Base-by-base conservation (phyloP, 2,888 invertebrate species). In the Acleris sparsana region DNA sequence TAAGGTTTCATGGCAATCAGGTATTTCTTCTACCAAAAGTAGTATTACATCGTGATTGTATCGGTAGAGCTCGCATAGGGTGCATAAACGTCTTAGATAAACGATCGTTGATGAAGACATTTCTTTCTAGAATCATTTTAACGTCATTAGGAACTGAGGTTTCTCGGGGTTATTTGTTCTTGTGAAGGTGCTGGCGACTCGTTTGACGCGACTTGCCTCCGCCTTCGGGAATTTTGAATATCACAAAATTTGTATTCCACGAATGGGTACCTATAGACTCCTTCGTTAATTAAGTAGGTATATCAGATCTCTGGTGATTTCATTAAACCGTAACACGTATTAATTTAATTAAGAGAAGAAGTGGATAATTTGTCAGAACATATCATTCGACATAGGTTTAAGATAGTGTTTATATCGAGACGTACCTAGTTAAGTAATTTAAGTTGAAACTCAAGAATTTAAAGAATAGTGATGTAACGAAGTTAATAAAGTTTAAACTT, bases 131-230 rank as follows among this genome's bases (percentile, higher is more conserved):
- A 74, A 78, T 79, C 74, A 71, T 80, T 79, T 61, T 75, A 75
- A 79, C 76, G 73, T 83, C 79, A 75, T 80, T 82, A 81, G 86
- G 86, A 83, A 82, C 74, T 79, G 84, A 80, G 84, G 83, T 88
- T 83, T 74, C 78, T 79, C 79, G 85, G 86, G 88, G 83, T 84
- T 85, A 84, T 84, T 76, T 76, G 71, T 80, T 76, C 74, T 73
- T 74, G 79, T 80, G 91, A 92, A 92, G 92, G 85, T 87, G 92
- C 90, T 92, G 92, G 92, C 86, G 92, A 92, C 92, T 92, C 85
- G 88, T 77, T 62, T 48, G 59, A 67, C 49, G 80, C 83, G 91
- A 92, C 92, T 92, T 87, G 91, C 91, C 92, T 86, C 86, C 92
- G 88, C 87, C 91, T 92, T 92, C 88, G 71, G 73, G 71, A 75